phyloP scores from a whole-genome alignment of 2,113 vertebrate species.

The Sapayoa aenigma region DNA sequence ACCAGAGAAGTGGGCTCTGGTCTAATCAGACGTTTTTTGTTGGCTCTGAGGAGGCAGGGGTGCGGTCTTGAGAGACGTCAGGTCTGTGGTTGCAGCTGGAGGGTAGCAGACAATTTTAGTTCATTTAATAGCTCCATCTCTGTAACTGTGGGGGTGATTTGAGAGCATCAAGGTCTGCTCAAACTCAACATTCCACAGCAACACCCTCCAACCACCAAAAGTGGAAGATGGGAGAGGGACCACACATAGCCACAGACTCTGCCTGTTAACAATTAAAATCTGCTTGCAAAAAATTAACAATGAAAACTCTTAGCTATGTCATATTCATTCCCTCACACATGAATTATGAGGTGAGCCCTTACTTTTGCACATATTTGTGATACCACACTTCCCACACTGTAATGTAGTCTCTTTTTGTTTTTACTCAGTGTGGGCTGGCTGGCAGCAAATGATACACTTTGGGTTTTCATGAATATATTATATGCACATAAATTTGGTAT shows the following conservation, averaged over 20 bases:
- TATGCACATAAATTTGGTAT: not conserved
- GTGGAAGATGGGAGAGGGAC: constrained; percentile 33
- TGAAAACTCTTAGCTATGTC: constrained; percentile 20
- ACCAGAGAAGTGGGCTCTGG: not conserved
- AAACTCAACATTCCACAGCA: not conserved
- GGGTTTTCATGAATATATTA: not conserved
- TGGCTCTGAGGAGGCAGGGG: not conserved
- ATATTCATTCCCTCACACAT: constrained; percentile 1
- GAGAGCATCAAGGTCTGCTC: not conserved
- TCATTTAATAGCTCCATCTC: not conserved
- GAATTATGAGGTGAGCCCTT: constrained; percentile 39
- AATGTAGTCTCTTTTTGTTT: not conserved
- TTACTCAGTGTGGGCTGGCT: not conserved
- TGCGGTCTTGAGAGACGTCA: not conserved
- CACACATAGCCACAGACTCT: constrained; percentile 46
- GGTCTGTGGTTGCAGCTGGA: not conserved
- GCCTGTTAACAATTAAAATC: constrained; percentile 57
- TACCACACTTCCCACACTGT: constrained; percentile 6
- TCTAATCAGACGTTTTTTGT: not conserved
- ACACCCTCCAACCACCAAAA: not conserved
- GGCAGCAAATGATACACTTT: not conserved
- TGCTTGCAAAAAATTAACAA: constrained; percentile 32
- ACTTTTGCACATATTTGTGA: not conserved
- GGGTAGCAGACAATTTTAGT: not conserved
- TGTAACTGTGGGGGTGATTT: not conserved